Evolutionary conservation across 2,888 invertebrate genomes (phyloP).

Genomic region (Allolobophora icterica): DNA sequence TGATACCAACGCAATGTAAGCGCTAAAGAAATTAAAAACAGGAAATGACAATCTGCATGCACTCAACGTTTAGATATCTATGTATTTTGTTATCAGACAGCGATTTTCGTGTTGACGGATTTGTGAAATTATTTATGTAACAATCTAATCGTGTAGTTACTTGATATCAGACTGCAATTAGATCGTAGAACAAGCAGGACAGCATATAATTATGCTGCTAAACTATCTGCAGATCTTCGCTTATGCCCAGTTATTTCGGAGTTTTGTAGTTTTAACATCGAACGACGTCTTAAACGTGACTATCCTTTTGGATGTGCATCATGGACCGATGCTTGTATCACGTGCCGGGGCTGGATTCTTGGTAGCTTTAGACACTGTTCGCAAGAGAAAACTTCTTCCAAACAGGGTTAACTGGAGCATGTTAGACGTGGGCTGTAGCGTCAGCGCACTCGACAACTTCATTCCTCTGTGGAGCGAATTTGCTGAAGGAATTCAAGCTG

Average conservation of each 20-base stretch:
- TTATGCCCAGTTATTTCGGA: conserved; percentile 8
- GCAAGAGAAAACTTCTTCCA: background rate
- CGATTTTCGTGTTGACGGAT: background rate
- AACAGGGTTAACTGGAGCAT: background rate
- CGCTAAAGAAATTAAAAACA: background rate
- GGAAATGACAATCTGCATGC: background rate
- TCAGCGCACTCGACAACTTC: background rate
- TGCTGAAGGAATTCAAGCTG: background rate
- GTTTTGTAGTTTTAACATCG: background rate
- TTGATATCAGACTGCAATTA: background rate
- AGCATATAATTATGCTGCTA: background rate
- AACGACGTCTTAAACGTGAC: background rate
- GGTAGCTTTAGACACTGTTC: background rate
- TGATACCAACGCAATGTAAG: background rate
- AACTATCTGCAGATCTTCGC: background rate
- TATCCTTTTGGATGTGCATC: background rate
- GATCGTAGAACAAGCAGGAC: background rate
- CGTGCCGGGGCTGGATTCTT: background rate
- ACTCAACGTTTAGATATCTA: background rate
- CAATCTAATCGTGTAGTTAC: background rate
- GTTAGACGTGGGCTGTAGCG: background rate
- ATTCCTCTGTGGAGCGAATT: background rate
- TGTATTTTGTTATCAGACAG: background rate
- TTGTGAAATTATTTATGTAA: background rate
- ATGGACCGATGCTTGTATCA: background rate